Conservation (phyloP, 2,888 invertebrate genomes). For the Gandaritis pyraliata region DNA sequence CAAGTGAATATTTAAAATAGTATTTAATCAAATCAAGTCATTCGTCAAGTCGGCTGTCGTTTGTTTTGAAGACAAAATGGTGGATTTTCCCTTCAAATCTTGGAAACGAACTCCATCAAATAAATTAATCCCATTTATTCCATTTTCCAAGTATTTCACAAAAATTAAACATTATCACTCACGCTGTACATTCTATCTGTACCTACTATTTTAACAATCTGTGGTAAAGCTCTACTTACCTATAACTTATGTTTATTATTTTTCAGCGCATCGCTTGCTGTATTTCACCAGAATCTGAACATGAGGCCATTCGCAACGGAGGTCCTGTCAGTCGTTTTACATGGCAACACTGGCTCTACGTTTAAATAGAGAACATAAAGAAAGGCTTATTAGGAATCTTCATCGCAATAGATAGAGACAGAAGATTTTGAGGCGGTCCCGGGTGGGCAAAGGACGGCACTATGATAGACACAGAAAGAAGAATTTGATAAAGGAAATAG, state of each 20-base stretch:
- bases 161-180: too few relatives aligned
- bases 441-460: not conserved
- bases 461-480: not conserved
- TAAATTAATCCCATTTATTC: too few relatives aligned
- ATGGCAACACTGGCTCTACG: conserved; percentile 87
- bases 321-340: conserved; percentile 86
- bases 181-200: too few relatives aligned
- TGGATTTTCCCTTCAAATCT: too few relatives aligned
- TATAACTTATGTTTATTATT: not conserved
- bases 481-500: not conserved
- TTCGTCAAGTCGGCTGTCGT: too few relatives aligned
- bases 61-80: too few relatives aligned
- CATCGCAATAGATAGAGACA: too few relatives aligned
- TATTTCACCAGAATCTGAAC: conserved; percentile 87
- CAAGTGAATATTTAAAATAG: too few relatives aligned
- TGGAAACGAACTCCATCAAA: too few relatives aligned
- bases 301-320: conserved; percentile 85
- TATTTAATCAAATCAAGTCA: too few relatives aligned
- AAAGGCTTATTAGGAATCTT: not conserved
- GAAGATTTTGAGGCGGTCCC: not conserved
- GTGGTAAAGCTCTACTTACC: not conserved
- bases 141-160: too few relatives aligned
- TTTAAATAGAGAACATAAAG: conserved; percentile 65
- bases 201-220: too few relatives aligned
- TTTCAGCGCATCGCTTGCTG: conserved; percentile 86